A percentile compares a stretch with the other conserved stretches of the same genome.
These are phyloP conservation scores for Cyphomyrmex costatus DNA, from an alignment of 1,140 invertebrate genomes.

Conservation along the genomic window DNA sequence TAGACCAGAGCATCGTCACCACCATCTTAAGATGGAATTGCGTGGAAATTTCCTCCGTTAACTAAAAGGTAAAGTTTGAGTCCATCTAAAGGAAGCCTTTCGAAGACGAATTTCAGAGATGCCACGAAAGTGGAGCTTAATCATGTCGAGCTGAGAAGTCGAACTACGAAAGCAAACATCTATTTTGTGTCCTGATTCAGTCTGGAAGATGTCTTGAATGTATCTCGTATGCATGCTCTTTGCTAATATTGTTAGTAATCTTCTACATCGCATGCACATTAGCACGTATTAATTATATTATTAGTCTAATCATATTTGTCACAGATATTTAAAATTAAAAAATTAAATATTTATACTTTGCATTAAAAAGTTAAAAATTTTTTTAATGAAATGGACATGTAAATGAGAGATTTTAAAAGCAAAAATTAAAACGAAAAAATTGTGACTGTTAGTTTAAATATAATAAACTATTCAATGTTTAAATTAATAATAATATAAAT, in stretches of 20 bases:
- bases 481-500: not conserved
- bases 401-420: not conserved
- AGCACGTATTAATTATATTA: not conserved
- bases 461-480: not conserved
- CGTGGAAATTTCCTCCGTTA: constrained; percentile 71
- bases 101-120: constrained; percentile 77
- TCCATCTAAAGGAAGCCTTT: constrained; percentile 77
- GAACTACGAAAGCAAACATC: constrained; percentile 63
- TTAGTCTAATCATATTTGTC: not conserved
- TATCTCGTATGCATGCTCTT: constrained; percentile 6
- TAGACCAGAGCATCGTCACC: constrained; percentile 11
- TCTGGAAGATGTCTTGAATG: not conserved
- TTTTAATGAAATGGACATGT: not conserved
- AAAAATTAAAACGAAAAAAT: not conserved
- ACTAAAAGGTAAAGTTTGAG: constrained; percentile 74
- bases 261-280: not conserved
- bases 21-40: constrained; percentile 65
- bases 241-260: not conserved
- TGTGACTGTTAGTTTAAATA: not conserved
- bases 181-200: constrained; percentile 4
- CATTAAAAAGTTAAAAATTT: not conserved
- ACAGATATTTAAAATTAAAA: not conserved
- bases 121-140: constrained; percentile 73
- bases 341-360: not conserved
- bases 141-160: constrained; percentile 70